Evolutionary conservation across 2,797 vertebrate species (phyloP).

Genomic region (Eupleurogrammus muticus): DNA sequence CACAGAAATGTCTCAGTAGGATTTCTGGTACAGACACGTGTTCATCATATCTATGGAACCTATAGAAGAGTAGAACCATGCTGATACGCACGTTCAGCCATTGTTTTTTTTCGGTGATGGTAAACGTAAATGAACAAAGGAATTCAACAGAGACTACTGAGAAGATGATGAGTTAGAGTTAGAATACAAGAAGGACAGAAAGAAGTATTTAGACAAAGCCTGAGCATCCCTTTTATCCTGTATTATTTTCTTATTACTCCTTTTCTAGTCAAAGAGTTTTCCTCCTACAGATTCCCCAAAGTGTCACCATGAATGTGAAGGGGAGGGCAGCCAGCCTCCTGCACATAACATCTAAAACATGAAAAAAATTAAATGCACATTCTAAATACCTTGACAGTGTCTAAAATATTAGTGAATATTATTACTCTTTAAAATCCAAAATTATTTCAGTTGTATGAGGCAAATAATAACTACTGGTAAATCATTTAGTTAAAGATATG

Average conservation of each 20-base stretch:
- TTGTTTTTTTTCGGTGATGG: neutral
- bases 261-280: conserved; percentile 38
- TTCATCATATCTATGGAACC: neutral
- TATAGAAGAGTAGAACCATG: conserved; percentile 5
- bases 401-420: neutral
- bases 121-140: neutral
- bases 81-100: too few species aligned
- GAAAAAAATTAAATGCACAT: too few species aligned
- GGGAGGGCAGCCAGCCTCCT: conserved; percentile 59
- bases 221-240: conserved; percentile 37
- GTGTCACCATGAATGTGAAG: conserved; percentile 54
- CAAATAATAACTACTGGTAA: neutral
- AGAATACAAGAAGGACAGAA: neutral
- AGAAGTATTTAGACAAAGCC: conserved; percentile 53
- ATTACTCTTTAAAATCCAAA: neutral
- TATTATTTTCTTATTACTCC: conserved; percentile 31
- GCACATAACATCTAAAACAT: conserved; percentile 46
- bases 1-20: neutral
- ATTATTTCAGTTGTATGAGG: neutral
- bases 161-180: neutral
- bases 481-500: neutral
- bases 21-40: neutral
- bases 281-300: conserved; percentile 74
- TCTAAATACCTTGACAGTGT: too few species aligned
- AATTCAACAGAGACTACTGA: neutral